Evolutionary conservation across 2,888 invertebrate species (phyloP), one percentile per base, ranked within the genome.

Genomic region (Vanessa cardui): DNA sequence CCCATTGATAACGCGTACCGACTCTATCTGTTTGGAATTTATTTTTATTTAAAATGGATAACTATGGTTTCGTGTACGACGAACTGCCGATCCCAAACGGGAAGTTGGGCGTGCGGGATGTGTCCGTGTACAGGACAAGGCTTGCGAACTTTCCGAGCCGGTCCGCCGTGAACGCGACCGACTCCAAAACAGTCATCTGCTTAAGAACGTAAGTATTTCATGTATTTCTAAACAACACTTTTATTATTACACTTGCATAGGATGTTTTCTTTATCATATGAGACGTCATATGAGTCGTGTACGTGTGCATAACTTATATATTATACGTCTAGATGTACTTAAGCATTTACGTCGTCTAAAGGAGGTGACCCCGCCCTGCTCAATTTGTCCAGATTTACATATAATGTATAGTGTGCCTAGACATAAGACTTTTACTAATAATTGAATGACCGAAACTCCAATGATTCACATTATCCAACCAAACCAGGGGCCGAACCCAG

Each of bases 11-110:
- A 16, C 52, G 1, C 16, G 54, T 21, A 21, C 9, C 26, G 16
- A 4, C n/a, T 20, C 9, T 6, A 31, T 16, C 7, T 31, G n/a
- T 47, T 47, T 47, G 18, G n/a, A 33, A 8, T 31, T 12, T 45
- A 16, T 21, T 52, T 21, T 15, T 16, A 45, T 9, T 44, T n/a
- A 45, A 21, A 63, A 90, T 90, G 90, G 89, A 90, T 69, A 90
- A 90, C 70, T 77, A 80, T 2, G 88, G 85, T n/a, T 90, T 89
- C 62, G 81, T 81, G 31, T 71, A 79, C 63, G 88, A 89, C 69
- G 77, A 75, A 15, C 60, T 83, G 33, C 46, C 74, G 5, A 78
- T 79, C 1, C 39, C n/a, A 63, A 73, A 58, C 18, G 58, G 79
- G 31, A 73, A 46, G n/a, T 4, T 33, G 3, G 45, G 69, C n/a